These are phyloP conservation scores for Glaucidium brasilianum DNA, from an alignment of 2,113 vertebrate species.

Conservation along the genomic window DNA sequence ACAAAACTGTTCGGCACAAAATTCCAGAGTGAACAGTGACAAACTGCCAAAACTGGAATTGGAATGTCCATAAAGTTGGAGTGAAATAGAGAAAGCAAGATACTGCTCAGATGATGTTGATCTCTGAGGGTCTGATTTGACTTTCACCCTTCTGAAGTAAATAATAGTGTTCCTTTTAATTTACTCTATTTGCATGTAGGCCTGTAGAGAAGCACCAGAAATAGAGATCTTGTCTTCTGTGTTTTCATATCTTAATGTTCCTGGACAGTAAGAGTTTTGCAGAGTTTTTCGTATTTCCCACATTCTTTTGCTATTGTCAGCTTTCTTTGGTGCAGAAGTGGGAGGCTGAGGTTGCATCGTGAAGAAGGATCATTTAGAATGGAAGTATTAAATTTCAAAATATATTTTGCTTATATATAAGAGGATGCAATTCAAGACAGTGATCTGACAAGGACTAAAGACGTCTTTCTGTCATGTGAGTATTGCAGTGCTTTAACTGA, in stretches of 20 bases:
- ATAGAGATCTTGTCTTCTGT: background rate
- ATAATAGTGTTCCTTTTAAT: background rate
- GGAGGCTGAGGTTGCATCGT: background rate
- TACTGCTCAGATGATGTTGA: background rate
- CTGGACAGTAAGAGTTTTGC: background rate
- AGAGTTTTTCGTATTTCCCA: background rate
- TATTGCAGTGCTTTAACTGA: background rate
- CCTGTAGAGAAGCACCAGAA: background rate
- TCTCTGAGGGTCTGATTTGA: background rate
- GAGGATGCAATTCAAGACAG: background rate
- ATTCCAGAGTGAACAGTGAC: background rate
- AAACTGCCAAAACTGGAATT: background rate
- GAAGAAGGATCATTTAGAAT: background rate
- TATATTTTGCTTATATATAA: background rate
- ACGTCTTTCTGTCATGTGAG: background rate
- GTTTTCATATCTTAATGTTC: background rate
- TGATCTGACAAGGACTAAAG: background rate
- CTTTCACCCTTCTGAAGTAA: background rate
- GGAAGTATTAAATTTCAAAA: slow-evolving; percentile 15
- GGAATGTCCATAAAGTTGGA: background rate
- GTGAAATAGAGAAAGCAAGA: background rate
- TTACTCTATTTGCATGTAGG: background rate
- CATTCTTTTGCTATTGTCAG: background rate
- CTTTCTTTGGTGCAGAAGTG: background rate
- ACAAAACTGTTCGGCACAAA: background rate